phyloP scores from a whole-genome alignment of 2,888 invertebrate genomes.

The Ophion ellenae region DNA sequence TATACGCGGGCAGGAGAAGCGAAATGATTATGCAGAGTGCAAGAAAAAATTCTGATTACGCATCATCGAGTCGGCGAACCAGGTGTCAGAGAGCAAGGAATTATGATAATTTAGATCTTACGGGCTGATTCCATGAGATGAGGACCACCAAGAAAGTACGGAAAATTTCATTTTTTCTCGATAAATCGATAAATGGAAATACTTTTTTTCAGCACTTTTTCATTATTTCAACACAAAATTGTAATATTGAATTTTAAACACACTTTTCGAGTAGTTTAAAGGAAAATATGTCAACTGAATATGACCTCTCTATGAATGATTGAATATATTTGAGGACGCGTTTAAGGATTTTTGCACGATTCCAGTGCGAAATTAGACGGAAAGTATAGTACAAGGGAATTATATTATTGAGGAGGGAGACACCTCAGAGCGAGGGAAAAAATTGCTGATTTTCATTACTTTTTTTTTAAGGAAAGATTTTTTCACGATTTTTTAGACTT shows the following conservation, averaged over 20 bases:
- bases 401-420: too few relatives aligned
- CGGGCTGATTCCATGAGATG: neutral
- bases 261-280: too few relatives aligned
- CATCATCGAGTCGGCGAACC: neutral
- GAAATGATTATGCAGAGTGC: conserved; percentile 11
- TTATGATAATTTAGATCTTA: neutral
- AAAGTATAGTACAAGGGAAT: neutral
- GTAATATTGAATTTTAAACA: too few relatives aligned
- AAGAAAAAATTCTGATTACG: conserved; percentile 21
- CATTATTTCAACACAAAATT: too few relatives aligned
- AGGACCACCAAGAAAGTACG: neutral
- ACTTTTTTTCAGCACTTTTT: too few relatives aligned
- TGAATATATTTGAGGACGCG: too few relatives aligned
- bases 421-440: too few relatives aligned
- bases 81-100: conserved; percentile 6
- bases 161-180: neutral
- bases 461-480: too few relatives aligned
- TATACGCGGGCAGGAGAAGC: neutral
- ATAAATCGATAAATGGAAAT: neutral
- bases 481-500: too few relatives aligned
- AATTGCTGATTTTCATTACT: too few relatives aligned
- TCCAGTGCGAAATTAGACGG: neutral
- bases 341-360: neutral
- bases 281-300: too few relatives aligned
- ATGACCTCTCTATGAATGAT: too few relatives aligned